Percentiles rank a stretch among this genome's conserved stretches.
These are phyloP conservation scores for Sinocyclocheilus grahami DNA, from an alignment of 2,113 vertebrate genomes.

Conservation along the genomic window DNA sequence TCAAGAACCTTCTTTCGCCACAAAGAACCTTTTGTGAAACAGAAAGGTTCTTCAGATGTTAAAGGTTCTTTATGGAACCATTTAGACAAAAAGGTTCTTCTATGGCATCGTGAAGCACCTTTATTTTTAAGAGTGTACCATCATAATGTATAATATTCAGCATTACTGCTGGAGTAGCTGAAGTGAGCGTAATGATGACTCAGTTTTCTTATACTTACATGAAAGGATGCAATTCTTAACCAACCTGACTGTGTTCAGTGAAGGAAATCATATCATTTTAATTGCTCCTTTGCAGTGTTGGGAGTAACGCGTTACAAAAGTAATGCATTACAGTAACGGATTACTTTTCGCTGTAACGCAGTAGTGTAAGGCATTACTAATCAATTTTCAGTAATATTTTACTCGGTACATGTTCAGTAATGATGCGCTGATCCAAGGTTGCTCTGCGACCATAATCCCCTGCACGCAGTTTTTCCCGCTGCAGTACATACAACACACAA, in stretches of 20 bases:
- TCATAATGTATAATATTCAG: neutral
- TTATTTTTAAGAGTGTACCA: neutral
- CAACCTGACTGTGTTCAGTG: neutral
- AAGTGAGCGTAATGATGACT: neutral
- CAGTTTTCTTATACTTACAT: neutral
- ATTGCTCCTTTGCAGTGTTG: neutral
- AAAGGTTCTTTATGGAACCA: too few species aligned
- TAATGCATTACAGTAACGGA: too few species aligned
- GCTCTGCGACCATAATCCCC: slow-evolving; percentile 18
- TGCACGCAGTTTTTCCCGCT: neutral
- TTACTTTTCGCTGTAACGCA: too few species aligned
- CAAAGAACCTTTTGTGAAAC: too few species aligned
- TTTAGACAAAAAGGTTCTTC: too few species aligned
- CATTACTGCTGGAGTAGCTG: neutral
- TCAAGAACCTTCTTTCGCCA: too few species aligned
- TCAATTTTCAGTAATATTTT: too few species aligned
- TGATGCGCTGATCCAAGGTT: neutral
- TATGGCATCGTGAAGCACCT: too few species aligned
- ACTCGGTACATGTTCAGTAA: too few species aligned
- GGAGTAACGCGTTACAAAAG: too few species aligned
- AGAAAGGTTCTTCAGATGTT: too few species aligned
- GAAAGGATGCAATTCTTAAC: neutral
- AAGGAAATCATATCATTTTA: neutral
- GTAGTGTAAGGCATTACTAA: too few species aligned
- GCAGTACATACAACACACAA: neutral